phyloP scores from a whole-genome alignment of 2,888 invertebrate species.

The Drosophila mercatorum region DNA sequence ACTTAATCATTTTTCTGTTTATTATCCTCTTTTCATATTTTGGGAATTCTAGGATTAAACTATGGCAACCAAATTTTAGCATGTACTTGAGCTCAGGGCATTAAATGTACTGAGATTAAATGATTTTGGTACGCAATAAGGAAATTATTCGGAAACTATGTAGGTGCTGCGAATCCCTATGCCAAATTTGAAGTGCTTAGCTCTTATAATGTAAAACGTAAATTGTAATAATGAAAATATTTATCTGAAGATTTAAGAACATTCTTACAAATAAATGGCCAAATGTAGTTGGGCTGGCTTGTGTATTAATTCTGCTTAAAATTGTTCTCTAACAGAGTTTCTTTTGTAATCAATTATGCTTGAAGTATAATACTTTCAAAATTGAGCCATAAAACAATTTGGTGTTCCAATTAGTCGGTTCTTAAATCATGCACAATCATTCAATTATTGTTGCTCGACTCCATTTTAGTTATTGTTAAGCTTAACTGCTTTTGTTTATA shows the following conservation, averaged over 20 bases:
- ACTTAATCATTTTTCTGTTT: neutral
- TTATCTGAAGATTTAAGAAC: neutral
- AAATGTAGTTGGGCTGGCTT: too few species aligned
- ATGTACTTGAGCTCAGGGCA: too few species aligned
- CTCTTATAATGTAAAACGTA: neutral
- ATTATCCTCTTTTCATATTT: neutral
- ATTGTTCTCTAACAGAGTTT: too few species aligned
- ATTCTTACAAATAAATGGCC: neutral
- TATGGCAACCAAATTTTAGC: neutral
- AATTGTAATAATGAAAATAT: neutral
- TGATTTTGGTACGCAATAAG: neutral
- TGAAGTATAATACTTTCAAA: too few species aligned
- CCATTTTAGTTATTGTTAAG: slow-evolving; percentile 36
- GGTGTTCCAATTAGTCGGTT: neutral
- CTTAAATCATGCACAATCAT: neutral
- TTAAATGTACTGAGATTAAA: neutral
- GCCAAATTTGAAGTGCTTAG: too few species aligned
- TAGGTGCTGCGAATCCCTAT: neutral
- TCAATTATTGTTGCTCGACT: slow-evolving; percentile 8
- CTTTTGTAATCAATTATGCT: too few species aligned
- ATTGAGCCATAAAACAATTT: neutral
- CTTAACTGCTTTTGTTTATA: slow-evolving; percentile 21
- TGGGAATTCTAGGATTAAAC: neutral
- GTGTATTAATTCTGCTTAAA: too few species aligned
- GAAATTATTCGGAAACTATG: neutral